Evolutionary conservation across 2,888 invertebrate genomes (phyloP).

Genomic region (Eudemis profundana): DNA sequence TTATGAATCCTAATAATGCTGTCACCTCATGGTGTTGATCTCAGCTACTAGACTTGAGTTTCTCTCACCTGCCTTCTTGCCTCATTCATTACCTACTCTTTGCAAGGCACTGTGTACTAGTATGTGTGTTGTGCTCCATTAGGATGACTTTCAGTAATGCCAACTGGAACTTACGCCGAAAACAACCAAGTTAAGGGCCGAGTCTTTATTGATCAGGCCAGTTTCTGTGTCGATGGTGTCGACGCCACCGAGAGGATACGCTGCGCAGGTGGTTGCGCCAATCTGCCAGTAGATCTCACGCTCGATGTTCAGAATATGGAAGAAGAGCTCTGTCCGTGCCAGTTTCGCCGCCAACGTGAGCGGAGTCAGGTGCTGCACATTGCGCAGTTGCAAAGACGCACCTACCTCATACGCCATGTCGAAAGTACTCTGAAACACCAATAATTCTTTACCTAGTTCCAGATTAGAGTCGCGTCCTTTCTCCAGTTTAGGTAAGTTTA

Average conservation of each 20-base stretch:
- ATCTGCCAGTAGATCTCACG: slow-evolving; percentile 99
- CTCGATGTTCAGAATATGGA: slow-evolving; percentile 98
- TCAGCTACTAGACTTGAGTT: too few species aligned
- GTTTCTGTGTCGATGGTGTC: slow-evolving; percentile 97
- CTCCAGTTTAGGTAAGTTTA: too few species aligned
- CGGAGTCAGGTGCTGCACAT: slow-evolving; percentile 95
- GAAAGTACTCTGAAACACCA: slow-evolving; percentile 89
- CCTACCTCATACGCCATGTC: slow-evolving; percentile 98
- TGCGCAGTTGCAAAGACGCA: slow-evolving; percentile 93
- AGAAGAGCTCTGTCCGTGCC: slow-evolving; percentile 97
- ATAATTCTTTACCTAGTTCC: too few species aligned
- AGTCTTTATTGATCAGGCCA: slow-evolving; percentile 97
- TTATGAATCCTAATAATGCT: too few species aligned
- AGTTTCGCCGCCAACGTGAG: slow-evolving; percentile 97
- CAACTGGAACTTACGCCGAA: slow-evolving; percentile 91
- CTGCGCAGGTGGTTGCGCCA: slow-evolving; percentile 98
- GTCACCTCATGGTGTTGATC: too few species aligned
- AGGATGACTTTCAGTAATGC: background rate
- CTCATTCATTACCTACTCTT: too few species aligned
- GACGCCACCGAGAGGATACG: slow-evolving; percentile 97
- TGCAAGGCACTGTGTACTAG: too few species aligned
- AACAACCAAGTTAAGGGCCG: slow-evolving; percentile 97
- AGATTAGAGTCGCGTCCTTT: too few species aligned
- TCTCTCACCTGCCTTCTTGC: background rate
- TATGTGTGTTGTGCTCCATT: too few species aligned